Base-by-base conservation (phyloP, 2,888 invertebrate species). In the Amorpha juglandis region DNA sequence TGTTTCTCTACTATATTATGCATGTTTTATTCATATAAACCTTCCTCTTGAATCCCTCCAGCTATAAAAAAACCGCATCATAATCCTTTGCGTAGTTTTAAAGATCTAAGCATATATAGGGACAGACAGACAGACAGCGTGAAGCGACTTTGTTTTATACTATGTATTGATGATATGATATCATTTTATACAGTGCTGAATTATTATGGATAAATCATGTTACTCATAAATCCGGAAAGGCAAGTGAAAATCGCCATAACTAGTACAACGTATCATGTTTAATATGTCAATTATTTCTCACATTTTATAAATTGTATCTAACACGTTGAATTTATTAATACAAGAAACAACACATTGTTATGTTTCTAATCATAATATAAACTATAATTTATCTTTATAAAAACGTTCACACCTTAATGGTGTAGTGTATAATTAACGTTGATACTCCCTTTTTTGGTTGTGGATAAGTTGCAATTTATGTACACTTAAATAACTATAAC, bases 211-310 rank as follows among this genome's bases (percentile, higher is more conserved):
- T 68, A 67, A 68, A 63, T 62, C 62, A 63, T 64, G 69, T 63
- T 67, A 63, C 64, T 63, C 71, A 72, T 71, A 67, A 68, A 68
- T 21, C 70, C 69, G 66, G 74, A 70, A 66, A 53, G 27, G 27
- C 27, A 50, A 74, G 77, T 70, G 74, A 80, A n/a, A 83, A 77
- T 76, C 16, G 16, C 73, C 78, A 80, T 74, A 73, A 76, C 70
- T 63, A 71, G 69, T 63, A 76, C 78, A 75, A 79, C 69, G 70
- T 68, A 78, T 77, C 73, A 77, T n/a, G 35, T 73, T 62, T 74
- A 81, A 87, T 88, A 89, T 91, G 89, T 87, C 88, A 90, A 79
- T 75, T 82, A 87, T 87, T 88, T 91, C 89, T 87, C 89, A 90
- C 89, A 86, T 88, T 84, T 86, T 83, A 86, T 84, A 82, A 82